Percentiles rank a stretch among this genome's conserved stretches.
phyloP scores from a whole-genome alignment of 2,797 vertebrate genomes.

The Xenops minutus region DNA sequence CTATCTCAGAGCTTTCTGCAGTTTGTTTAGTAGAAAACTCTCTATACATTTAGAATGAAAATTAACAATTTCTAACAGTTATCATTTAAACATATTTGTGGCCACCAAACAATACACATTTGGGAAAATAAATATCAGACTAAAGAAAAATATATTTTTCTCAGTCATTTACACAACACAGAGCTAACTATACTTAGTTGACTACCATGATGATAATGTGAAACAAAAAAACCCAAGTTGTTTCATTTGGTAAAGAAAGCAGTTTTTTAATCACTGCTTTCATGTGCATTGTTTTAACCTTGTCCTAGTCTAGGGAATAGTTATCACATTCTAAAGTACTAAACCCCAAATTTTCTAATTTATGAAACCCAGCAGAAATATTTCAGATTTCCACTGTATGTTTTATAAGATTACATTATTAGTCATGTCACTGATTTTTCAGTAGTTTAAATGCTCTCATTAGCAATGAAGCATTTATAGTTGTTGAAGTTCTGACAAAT shows the following conservation, averaged over 20 bases:
- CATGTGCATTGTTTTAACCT: neutral
- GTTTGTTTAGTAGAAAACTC: neutral
- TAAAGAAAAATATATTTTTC: neutral
- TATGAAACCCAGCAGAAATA: neutral
- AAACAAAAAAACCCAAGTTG: neutral
- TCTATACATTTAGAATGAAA: neutral
- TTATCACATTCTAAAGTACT: neutral
- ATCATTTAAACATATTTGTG: neutral
- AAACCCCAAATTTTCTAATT: neutral
- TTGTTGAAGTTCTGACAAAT: neutral
- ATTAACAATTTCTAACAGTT: neutral
- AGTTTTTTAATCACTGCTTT: neutral
- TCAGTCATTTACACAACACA: neutral
- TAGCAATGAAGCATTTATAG: neutral
- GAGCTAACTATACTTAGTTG: neutral
- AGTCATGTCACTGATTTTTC: neutral
- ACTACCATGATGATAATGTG: neutral
- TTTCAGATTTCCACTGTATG: neutral
- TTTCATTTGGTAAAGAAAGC: neutral
- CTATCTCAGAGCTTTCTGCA: neutral
- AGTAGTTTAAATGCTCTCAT: neutral
- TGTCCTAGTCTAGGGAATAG: neutral
- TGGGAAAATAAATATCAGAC: neutral
- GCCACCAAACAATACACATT: neutral
- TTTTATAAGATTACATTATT: neutral